phyloP scores from a whole-genome alignment of 2,113 vertebrate genomes.

The Psittacula cyanocephala region DNA sequence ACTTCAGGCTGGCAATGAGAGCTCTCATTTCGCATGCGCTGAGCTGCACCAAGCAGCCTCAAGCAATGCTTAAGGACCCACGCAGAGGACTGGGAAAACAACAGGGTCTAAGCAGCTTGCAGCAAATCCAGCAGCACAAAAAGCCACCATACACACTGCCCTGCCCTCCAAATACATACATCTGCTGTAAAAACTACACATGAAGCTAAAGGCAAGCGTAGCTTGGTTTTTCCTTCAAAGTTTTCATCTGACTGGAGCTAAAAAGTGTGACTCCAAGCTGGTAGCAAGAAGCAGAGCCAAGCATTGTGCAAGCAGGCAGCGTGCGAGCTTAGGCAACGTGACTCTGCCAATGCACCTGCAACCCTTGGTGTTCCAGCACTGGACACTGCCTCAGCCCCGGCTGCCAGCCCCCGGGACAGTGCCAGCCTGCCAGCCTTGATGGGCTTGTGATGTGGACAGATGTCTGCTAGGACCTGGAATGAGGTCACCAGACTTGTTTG shows the following conservation, averaged over 20 bases:
- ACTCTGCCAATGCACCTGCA: conserved; percentile 78
- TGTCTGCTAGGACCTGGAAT: conserved; percentile 60
- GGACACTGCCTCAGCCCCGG: conserved; percentile 32
- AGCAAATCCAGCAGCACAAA: neutral
- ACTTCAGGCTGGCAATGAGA: conserved; percentile 65
- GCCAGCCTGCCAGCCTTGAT: conserved; percentile 69
- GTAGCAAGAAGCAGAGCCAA: conserved; percentile 54
- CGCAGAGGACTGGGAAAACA: neutral
- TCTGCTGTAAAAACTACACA: neutral
- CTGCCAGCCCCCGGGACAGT: conserved; percentile 64
- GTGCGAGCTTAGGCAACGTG: neutral
- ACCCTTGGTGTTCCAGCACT: conserved; percentile 61
- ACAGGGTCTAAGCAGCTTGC: neutral
- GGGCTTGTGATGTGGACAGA: conserved; percentile 66
- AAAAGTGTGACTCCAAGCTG: conserved; percentile 47
- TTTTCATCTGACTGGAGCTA: conserved; percentile 35
- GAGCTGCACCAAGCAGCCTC: conserved; percentile 4
- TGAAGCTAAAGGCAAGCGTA: neutral
- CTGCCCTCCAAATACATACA: neutral
- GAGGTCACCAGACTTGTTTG: conserved; percentile 31
- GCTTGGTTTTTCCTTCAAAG: conserved; percentile 16
- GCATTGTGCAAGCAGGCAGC: neutral
- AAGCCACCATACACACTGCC: neutral
- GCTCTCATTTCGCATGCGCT: neutral
- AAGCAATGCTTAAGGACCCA: neutral